These are phyloP conservation scores for Phalacrocorax carbo DNA, from an alignment of 2,113 vertebrate species.

Conservation along the genomic window DNA sequence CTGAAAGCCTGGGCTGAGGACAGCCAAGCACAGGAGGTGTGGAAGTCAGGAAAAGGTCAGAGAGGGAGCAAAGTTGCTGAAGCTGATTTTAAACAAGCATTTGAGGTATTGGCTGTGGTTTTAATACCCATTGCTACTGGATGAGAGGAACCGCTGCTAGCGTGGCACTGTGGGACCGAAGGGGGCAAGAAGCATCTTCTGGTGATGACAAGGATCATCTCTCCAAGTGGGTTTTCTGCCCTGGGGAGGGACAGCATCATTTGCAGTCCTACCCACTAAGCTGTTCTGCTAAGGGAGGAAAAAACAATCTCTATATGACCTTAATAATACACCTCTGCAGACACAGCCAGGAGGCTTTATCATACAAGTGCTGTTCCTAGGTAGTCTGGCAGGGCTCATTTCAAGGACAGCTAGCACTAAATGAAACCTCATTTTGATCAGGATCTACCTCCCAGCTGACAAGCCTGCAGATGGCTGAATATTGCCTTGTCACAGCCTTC, in stretches of 20 bases:
- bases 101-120: background rate
- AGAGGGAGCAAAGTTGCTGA: background rate
- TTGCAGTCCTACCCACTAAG: background rate
- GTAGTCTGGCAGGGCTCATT: background rate
- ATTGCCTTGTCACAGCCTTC: background rate
- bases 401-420: background rate
- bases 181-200: background rate
- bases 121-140: background rate
- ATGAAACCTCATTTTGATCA: background rate
- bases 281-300: background rate
- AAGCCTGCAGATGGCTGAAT: background rate
- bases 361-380: background rate
- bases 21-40: background rate
- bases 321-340: background rate
- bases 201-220: background rate
- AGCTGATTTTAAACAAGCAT: background rate
- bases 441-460: background rate
- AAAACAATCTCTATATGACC: background rate
- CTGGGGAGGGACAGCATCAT: background rate
- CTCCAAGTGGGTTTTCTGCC: background rate
- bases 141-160: background rate
- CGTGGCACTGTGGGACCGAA: background rate
- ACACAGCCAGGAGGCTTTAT: background rate
- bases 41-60: constrained; percentile 1
- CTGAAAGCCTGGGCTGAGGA: constrained; percentile 8